These are phyloP conservation scores for Zaprionus nigranus DNA, from an alignment of 1,140 invertebrate genomes.

Conservation along the genomic window DNA sequence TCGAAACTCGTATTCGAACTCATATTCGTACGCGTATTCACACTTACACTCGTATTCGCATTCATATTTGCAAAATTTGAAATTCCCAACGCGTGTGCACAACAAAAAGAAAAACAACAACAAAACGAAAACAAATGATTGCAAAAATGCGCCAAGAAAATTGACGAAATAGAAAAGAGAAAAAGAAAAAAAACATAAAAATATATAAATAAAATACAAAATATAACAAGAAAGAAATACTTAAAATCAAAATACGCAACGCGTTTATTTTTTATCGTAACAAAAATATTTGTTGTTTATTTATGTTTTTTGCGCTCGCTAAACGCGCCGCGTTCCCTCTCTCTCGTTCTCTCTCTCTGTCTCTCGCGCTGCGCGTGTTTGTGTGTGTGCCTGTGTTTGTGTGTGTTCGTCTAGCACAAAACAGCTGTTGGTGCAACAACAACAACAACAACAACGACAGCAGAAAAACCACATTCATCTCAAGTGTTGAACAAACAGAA, in stretches of 20 bases:
- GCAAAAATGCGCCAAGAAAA: conserved; percentile 61
- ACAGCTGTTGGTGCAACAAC: conserved; percentile 70
- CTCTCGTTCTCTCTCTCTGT: conserved; percentile 4
- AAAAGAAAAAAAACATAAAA: conserved; percentile 16
- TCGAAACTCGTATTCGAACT: neutral
- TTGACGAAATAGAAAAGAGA: conserved; percentile 29
- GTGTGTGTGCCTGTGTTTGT: conserved; percentile 17
- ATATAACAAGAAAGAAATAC: conserved; percentile 24
- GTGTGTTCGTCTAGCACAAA: conserved; percentile 53
- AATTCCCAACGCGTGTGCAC: conserved; percentile 52
- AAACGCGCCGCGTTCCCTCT: conserved; percentile 4
- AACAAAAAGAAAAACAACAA: conserved; percentile 38
- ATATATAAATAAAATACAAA: conserved; percentile 11
- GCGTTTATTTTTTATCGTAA: conserved; percentile 29
- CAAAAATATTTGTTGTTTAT: conserved; percentile 63
- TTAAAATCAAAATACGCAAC: conserved; percentile 28
- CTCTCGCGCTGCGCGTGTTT: neutral
- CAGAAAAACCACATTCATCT: conserved; percentile 25
- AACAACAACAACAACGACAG: conserved; percentile 50
- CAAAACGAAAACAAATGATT: conserved; percentile 42
- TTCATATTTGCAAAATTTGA: conserved; percentile 21
- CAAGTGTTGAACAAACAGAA: conserved; percentile 32
- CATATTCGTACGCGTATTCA: neutral
- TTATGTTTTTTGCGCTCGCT: conserved; percentile 56
- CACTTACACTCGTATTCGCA: neutral